Evolutionary conservation across 2,888 invertebrate genomes (phyloP), one percentile per base, ranked within the genome.

Genomic region (Polydesmus complanatus): DNA sequence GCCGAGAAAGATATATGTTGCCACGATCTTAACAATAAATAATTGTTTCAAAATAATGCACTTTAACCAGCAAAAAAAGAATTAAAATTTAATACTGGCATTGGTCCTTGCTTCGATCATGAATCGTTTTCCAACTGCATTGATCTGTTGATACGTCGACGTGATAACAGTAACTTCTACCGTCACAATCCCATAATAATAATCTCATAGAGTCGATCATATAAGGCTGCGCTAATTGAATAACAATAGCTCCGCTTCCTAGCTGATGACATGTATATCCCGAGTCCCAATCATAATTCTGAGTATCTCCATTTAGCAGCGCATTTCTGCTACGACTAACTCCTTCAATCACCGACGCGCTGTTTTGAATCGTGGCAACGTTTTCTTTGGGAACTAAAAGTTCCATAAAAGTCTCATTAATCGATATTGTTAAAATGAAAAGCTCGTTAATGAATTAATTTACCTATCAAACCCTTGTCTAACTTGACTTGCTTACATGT

Each of bases 221-320:
- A 74, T 93, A 96, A 1, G 98, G 97, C 79, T 98, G 98, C 68
- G 86, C 91, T 66, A 98, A 81, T 76, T 97, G 94, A 64, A 98
- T 87, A 68, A 93, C 82, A 71, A 98, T 95, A 67, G 90, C 85
- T 62, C 97, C 96, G 66, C 90, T 88, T 68, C 93, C 92, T 64
- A 93, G 78, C 77, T 95, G 95, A 78, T 96, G 95, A 74, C 95
- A 96, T 2, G 95, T 96, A 76, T 96, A 97, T 65, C 96, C 96
- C 60, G 88, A 89, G 76, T 98, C 97, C 96, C 96, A 97, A 78
- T 97, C 95, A 75, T 97, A 98, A 76, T 89, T 86, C 69, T 85
- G 82, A 60, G 83, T 89, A 74, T 97, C 93, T 18, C 97, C 97
- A 79, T 98, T 96, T 63, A 98, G 80, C 14, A 98, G 80, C 1